These are phyloP conservation scores for Octomys mimax DNA, from an alignment of 2,797 vertebrate genomes.

Conservation along the genomic window DNA sequence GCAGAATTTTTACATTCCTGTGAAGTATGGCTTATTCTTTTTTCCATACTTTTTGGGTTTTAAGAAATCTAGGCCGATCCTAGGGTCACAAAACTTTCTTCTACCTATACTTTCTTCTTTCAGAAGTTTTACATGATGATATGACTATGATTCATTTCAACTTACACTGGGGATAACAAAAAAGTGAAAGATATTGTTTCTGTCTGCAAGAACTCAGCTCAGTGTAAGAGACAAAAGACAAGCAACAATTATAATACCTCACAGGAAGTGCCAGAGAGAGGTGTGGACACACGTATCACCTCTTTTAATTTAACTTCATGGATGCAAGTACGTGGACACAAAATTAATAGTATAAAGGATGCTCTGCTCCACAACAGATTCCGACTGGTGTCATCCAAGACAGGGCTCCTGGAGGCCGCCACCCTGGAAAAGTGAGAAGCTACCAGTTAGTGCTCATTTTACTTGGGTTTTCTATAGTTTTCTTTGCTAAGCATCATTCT, in stretches of 20 bases:
- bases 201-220: neutral
- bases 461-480: neutral
- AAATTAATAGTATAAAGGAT: neutral
- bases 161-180: neutral
- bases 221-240: neutral
- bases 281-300: too few relatives aligned
- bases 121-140: neutral
- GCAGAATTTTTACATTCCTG: neutral
- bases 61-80: neutral
- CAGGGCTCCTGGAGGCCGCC: neutral
- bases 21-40: neutral
- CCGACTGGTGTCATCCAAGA: neutral
- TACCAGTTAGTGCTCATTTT: neutral
- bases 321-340: neutral
- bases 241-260: neutral
- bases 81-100: neutral
- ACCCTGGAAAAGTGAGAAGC: neutral
- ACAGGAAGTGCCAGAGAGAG: neutral
- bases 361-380: neutral
- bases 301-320: neutral
- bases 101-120: neutral
- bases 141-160: neutral
- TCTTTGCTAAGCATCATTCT: neutral
- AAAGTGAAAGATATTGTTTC: neutral
- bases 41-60: neutral